Conservation (phyloP, 2,113 vertebrate species). For the Melierax canorus region DNA sequence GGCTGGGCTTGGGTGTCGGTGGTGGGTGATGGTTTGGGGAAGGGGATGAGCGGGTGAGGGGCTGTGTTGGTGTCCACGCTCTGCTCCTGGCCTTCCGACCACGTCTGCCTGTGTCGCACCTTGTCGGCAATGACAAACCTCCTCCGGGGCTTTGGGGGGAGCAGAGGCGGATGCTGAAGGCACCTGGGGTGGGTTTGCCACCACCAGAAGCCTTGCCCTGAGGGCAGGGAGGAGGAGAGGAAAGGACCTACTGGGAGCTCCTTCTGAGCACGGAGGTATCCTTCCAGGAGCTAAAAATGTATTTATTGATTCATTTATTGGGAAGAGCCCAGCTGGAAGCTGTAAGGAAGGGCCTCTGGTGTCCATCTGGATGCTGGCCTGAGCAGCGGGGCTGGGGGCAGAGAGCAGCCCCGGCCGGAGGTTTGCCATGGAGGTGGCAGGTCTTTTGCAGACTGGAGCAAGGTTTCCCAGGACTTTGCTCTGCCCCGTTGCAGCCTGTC, state of each 20-base stretch:
- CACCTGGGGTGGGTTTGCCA: not conserved
- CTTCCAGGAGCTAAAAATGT: not conserved
- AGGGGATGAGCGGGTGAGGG: rapidly evolving
- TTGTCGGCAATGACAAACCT: not conserved
- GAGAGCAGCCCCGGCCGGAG: not conserved
- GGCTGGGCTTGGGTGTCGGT: not conserved
- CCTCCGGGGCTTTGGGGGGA: not conserved
- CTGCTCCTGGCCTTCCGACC: not conserved
- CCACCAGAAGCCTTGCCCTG: not conserved
- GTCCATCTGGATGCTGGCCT: not conserved
- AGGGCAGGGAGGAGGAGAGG: not conserved
- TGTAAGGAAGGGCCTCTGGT: not conserved
- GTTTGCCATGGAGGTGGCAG: not conserved
- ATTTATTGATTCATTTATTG: not conserved
- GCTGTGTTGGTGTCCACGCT: not conserved
- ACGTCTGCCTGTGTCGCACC: rapidly evolving
- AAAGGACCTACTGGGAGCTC: not conserved
- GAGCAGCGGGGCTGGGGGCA: not conserved
- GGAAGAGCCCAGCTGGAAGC: not conserved
- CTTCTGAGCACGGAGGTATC: not conserved
- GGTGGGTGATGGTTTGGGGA: not conserved
- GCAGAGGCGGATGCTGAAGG: not conserved
- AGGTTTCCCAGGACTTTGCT: not conserved
- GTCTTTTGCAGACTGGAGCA: not conserved
- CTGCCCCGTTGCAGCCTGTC: not conserved